Base-by-base conservation (phyloP, 2,113 vertebrate genomes). In the Python bivittatus region DNA sequence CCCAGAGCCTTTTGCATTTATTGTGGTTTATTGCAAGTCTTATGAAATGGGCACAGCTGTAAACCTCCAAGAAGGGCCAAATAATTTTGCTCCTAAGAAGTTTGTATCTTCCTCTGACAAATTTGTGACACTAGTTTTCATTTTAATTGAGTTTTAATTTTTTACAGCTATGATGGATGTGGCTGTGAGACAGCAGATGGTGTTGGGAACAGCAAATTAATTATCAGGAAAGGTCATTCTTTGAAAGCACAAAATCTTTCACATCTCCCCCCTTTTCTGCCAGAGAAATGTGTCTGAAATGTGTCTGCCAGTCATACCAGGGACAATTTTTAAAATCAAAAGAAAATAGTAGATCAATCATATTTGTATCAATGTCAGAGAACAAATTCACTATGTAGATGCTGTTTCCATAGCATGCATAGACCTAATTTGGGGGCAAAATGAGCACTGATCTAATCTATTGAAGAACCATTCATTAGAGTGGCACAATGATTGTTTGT, bases 171-270 rank as follows among this genome's bases (percentile, higher is more conserved):
- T 95, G 96, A 96, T 95, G 94, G 96, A 97, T 96, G 95, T 90
- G 56, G 94, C 92, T 96, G 95, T 2, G 56, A 96, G 92, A 94
- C 94, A 95, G 96, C 96, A 97, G 96, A 97, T 96, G 96, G 96
- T 92, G 93, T 88, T 93, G 95, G 88, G 95, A 96, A 94, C 92
- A 94, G 96, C 94, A 96, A 95, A 97, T 96, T 92, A 93, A 96
- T 96, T 95, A 93, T 94, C 91, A 90, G 88, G 94, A 93, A 95
- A 97, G 96, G 96, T 97, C 96, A 96, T 93, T 95, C 95, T 93
- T 96, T 92, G 95, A 89, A 95, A 95, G 94, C 93, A 91, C 91
- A 42, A 83, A 96, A 96, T 94, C 96, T 95, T 54, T 93, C 94
- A 61, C 0, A 92, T 88, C 91, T 95, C 84, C 84, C 92, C 91